Evolutionary conservation across 2,113 vertebrate species (phyloP).

Genomic region (Tapirus terrestris): DNA sequence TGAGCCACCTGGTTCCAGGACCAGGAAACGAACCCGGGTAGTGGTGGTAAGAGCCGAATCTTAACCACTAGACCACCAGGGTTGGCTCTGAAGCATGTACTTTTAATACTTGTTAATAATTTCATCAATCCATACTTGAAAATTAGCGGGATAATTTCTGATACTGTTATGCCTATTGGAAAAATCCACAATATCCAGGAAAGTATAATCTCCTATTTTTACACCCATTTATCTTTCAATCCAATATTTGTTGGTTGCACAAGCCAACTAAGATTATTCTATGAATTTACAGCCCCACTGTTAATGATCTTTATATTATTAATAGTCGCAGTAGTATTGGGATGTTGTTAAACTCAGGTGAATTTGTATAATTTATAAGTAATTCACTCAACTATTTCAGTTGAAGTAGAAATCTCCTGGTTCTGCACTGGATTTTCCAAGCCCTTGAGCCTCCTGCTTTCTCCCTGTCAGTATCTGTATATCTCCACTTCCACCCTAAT

Average conservation of each 20-base stretch:
- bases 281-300: neutral
- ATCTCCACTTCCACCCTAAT: neutral
- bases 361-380: neutral
- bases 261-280: neutral
- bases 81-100: neutral
- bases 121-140: neutral
- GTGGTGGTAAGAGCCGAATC: no score
- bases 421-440: neutral
- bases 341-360: neutral
- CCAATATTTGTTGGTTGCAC: neutral
- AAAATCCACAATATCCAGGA: neutral
- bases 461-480: neutral
- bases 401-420: neutral
- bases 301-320: neutral
- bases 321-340: neutral
- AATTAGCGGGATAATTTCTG: neutral
- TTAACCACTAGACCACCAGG: no score
- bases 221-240: neutral
- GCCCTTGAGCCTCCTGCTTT: neutral
- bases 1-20: no score
- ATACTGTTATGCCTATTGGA: neutral
- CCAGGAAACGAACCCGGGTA: no score
- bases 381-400: neutral
- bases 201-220: neutral
- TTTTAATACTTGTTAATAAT: neutral